Evolutionary conservation across 2,888 invertebrate species (phyloP).

Genomic region (Drosophila ochracea): DNA sequence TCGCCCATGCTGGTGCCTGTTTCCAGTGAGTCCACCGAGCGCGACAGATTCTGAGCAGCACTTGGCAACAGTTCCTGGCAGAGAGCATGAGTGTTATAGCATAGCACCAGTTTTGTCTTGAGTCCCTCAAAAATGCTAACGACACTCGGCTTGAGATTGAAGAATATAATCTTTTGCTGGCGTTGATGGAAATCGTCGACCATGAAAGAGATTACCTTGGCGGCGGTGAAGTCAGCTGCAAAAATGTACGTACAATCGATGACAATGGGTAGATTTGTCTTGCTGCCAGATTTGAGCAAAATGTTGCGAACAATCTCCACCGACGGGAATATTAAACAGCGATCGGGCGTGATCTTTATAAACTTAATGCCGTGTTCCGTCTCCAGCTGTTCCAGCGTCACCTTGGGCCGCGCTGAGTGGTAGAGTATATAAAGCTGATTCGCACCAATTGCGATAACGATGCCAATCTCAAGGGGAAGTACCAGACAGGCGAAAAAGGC

Average conservation of each 20-base stretch:
- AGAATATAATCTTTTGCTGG: slow-evolving; percentile 92
- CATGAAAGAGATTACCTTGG: slow-evolving; percentile 91
- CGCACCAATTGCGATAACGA: slow-evolving; percentile 92
- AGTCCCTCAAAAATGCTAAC: slow-evolving; percentile 91
- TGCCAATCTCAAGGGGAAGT: slow-evolving; percentile 94
- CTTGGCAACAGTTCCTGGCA: slow-evolving; percentile 53
- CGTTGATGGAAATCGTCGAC: slow-evolving; percentile 90
- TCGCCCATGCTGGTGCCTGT: slow-evolving; percentile 47
- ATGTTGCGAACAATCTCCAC: slow-evolving; percentile 94
- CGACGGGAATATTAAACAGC: slow-evolving; percentile 96
- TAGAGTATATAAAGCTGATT: slow-evolving; percentile 94
- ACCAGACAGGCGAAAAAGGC: slow-evolving; percentile 95
- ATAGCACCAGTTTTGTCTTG: slow-evolving; percentile 74
- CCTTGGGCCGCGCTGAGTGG: slow-evolving; percentile 94
- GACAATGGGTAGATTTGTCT: slow-evolving; percentile 89
- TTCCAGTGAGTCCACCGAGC: slow-evolving; percentile 63
- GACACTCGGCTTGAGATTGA: slow-evolving; percentile 93
- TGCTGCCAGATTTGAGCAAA: slow-evolving; percentile 92
- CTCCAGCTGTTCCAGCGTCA: slow-evolving; percentile 91
- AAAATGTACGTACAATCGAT: slow-evolving; percentile 95
- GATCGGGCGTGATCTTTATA: slow-evolving; percentile 93
- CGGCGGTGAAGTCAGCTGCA: slow-evolving; percentile 94
- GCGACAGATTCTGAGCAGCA: slow-evolving; percentile 31
- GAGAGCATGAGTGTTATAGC: slow-evolving; percentile 79
- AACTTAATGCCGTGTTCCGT: slow-evolving; percentile 90